Conservation (phyloP, 2,797 vertebrate genomes). For the Phaenicophaeus curvirostris region DNA sequence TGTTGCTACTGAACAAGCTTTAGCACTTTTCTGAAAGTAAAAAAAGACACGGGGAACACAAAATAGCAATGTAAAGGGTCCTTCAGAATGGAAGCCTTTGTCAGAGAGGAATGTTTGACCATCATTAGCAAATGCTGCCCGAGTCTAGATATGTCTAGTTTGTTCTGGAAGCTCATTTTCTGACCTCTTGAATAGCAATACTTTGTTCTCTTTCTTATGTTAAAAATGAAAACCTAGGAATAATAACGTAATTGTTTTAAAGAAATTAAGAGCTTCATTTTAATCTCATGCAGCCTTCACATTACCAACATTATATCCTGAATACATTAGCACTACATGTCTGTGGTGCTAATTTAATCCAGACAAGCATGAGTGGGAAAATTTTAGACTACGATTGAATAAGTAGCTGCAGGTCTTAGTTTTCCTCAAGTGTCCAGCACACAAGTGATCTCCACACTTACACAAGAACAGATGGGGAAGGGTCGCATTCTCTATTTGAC, state of each 20-base stretch:
- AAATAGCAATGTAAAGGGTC: background rate
- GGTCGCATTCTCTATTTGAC: fast-evolving
- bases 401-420: background rate
- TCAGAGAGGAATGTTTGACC: background rate
- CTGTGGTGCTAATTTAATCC: background rate
- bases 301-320: background rate
- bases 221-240: background rate
- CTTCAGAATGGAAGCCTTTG: background rate
- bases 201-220: background rate
- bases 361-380: background rate
- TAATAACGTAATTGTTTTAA: background rate
- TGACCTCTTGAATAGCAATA: background rate
- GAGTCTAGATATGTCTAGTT: background rate
- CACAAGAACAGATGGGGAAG: background rate
- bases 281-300: background rate
- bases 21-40: background rate
- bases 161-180: background rate
- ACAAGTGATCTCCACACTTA: background rate
- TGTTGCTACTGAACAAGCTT: background rate
- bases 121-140: background rate
- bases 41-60: background rate
- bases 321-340: background rate
- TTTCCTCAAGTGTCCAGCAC: background rate
- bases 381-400: background rate
- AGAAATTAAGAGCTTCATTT: background rate